phyloP scores from a whole-genome alignment of 2,888 invertebrate genomes.

The Rhamnusium bicolor region DNA sequence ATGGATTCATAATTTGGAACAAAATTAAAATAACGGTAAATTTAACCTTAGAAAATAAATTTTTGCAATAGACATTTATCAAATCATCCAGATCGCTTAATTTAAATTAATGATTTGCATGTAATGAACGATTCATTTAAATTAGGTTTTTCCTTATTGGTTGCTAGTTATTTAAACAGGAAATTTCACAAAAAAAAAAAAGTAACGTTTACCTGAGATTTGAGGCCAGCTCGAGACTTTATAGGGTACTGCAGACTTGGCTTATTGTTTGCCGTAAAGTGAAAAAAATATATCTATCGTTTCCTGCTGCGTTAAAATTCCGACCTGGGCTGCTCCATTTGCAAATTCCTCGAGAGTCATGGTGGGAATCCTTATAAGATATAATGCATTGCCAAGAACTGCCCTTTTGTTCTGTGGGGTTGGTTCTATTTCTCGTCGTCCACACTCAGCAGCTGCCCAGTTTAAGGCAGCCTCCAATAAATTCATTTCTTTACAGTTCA shows the following conservation, averaged over 20 bases:
- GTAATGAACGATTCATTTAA: too few relatives aligned
- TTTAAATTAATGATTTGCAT: too few relatives aligned
- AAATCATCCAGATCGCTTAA: too few relatives aligned
- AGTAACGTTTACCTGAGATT: constrained; percentile 82
- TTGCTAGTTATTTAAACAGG: too few relatives aligned
- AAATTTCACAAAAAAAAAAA: too few relatives aligned
- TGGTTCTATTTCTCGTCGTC: constrained; percentile 85
- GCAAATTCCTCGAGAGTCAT: constrained; percentile 96
- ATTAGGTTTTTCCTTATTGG: too few relatives aligned
- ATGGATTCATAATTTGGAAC: too few relatives aligned
- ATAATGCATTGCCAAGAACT: constrained; percentile 84
- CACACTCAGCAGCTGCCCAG: constrained; percentile 95
- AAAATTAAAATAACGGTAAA: too few relatives aligned
- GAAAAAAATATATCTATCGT: constrained; percentile 95
- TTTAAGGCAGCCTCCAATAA: constrained; percentile 91
- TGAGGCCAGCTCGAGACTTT: constrained; percentile 88
- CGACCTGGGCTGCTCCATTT: constrained; percentile 94
- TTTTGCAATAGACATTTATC: too few relatives aligned
- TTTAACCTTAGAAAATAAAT: too few relatives aligned
- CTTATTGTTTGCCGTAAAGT: constrained; percentile 93
- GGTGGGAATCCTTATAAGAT: constrained; percentile 92
- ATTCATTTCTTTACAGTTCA: constrained; percentile 95
- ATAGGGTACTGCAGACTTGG: constrained; percentile 88
- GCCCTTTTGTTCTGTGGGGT: constrained; percentile 86
- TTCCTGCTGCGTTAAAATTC: constrained; percentile 92